Conservation (phyloP, 1,140 invertebrate genomes). For the Papilio machaon region DNA sequence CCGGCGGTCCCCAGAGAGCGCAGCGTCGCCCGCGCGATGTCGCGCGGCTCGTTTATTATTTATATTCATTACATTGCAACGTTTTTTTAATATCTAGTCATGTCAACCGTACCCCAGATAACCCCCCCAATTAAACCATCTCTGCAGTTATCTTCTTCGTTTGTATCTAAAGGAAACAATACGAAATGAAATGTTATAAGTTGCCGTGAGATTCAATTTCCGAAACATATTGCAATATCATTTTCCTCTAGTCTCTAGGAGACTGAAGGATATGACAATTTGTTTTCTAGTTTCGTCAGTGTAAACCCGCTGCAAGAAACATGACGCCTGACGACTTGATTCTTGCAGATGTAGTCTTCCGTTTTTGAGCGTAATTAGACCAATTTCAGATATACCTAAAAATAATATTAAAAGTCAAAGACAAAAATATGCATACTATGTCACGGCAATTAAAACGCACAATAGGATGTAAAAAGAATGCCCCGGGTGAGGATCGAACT, state of each 20-base stretch:
- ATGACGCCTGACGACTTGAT: no score
- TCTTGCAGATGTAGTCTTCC: no score
- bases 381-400: neutral
- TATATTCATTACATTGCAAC: slow-evolving; percentile 60
- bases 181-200: no score
- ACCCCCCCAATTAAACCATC: neutral
- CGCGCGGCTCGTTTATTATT: slow-evolving; percentile 67
- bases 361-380: neutral
- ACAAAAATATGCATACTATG: no score
- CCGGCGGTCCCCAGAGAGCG: slow-evolving; percentile 54
- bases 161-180: no score
- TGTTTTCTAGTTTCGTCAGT: no score
- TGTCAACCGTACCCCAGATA: slow-evolving; percentile 9
- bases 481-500: slow-evolving; percentile 36
- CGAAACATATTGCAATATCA: no score
- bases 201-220: no score
- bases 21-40: slow-evolving; percentile 46
- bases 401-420: neutral
- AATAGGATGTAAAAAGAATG: neutral
- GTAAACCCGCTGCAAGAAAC: no score
- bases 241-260: no score
- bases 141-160: neutral
- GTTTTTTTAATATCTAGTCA: slow-evolving; percentile 1
- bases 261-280: no score
- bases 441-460: no score